Percentiles rank a stretch among this genome's conserved stretches.
phyloP scores from a whole-genome alignment of 2,888 invertebrate species.

The Acheta domesticus region DNA sequence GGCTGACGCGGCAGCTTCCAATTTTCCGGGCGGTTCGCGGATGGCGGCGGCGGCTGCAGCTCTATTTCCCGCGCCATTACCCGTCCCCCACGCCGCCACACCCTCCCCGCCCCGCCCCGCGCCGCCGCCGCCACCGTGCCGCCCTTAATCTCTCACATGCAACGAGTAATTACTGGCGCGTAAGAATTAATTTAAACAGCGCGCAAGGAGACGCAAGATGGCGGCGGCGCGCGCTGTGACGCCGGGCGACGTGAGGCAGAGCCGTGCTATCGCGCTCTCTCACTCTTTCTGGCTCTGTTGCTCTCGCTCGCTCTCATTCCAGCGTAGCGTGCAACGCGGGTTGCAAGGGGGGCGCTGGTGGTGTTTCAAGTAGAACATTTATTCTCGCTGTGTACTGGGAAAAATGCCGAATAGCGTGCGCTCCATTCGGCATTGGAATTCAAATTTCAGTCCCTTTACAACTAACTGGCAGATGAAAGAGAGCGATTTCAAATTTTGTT shows the following conservation, averaged over 20 bases:
- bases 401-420: too few relatives aligned
- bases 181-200: conserved; percentile 11
- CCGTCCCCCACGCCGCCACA: not conserved
- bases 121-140: not conserved
- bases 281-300: too few relatives aligned
- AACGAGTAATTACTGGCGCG: conserved; percentile 18
- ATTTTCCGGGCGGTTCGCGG: not conserved
- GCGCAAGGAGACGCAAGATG: not conserved
- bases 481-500: too few relatives aligned
- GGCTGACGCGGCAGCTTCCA: conserved; percentile 1
- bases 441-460: too few relatives aligned
- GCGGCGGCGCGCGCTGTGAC: not conserved
- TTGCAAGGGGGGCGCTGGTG: too few relatives aligned
- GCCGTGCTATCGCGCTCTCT: too few relatives aligned
- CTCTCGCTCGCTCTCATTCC: too few relatives aligned
- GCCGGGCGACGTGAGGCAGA: not conserved
- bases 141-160: conserved; percentile 18
- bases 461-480: too few relatives aligned
- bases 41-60: not conserved
- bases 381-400: too few relatives aligned
- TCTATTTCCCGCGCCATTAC: conserved; percentile 18
- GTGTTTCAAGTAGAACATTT: too few relatives aligned
- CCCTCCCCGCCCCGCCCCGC: not conserved
- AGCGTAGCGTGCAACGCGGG: too few relatives aligned
- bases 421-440: too few relatives aligned